These are phyloP conservation scores for Melinopterus prodromus DNA, from an alignment of 2,888 invertebrate species.

Conservation along the genomic window DNA sequence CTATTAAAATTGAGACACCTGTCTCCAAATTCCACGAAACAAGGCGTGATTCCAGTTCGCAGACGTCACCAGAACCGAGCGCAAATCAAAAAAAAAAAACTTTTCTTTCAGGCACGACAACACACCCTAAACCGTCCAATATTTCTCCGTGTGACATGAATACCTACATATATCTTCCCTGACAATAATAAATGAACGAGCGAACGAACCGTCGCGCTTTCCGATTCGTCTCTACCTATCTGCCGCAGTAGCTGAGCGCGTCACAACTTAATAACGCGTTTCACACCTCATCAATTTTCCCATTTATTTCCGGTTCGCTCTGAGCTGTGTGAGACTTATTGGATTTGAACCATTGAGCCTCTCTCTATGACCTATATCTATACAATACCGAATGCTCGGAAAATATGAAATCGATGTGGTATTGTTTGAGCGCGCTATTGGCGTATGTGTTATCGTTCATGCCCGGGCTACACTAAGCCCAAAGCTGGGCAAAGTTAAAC, in stretches of 20 bases:
- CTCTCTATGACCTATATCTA: background rate
- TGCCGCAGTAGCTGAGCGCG: background rate
- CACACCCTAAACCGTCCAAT: too few relatives aligned
- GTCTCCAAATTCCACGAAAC: too few relatives aligned
- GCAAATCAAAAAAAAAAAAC: too few relatives aligned
- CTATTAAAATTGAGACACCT: too few relatives aligned
- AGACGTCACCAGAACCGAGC: too few relatives aligned
- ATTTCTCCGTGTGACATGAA: too few relatives aligned
- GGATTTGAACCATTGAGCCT: background rate
- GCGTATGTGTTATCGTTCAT: background rate
- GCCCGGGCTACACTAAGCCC: background rate
- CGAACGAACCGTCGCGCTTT: background rate
- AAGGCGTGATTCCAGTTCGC: too few relatives aligned
- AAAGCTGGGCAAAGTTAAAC: too few relatives aligned
- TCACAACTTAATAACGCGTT: background rate
- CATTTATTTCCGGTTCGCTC: conserved; percentile 4
- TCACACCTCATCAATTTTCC: background rate
- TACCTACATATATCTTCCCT: background rate
- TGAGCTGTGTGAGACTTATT: background rate
- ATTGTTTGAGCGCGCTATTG: background rate
- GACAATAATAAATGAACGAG: background rate
- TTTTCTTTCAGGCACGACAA: too few relatives aligned
- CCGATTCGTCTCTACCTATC: background rate
- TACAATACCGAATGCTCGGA: background rate
- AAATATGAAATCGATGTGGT: background rate